These are phyloP conservation scores for Mycogona germanica DNA, from an alignment of 2,888 invertebrate genomes.

Conservation along the genomic window DNA sequence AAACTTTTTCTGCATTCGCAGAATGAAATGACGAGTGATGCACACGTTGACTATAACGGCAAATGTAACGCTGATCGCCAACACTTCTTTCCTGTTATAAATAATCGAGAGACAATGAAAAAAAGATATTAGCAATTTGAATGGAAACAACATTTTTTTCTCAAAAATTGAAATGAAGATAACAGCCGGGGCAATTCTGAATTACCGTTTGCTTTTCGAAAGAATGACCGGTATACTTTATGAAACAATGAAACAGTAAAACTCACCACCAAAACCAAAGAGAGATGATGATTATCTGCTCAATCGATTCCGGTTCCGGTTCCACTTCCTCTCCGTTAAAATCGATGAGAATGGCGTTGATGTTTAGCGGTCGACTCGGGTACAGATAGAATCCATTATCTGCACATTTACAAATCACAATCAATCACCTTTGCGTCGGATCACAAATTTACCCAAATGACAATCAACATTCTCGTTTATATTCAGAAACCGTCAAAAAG, in stretches of 20 bases:
- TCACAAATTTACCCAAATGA: too few species aligned
- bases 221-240: background rate
- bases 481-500: background rate
- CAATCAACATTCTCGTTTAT: background rate
- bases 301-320: background rate
- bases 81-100: conserved; percentile 54
- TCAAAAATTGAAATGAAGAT: too few species aligned
- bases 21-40: conserved; percentile 26
- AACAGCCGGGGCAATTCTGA: background rate
- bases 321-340: background rate
- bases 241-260: too few species aligned
- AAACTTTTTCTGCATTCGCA: background rate
- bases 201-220: background rate
- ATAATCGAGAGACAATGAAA: background rate
- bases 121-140: background rate
- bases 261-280: conserved; percentile 64
- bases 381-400: background rate
- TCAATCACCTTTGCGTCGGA: too few species aligned
- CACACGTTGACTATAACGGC: conserved; percentile 56
- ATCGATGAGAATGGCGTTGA: background rate
- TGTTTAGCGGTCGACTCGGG: too few species aligned
- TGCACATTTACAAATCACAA: too few species aligned
- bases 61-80: conserved; percentile 58
- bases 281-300: conserved; percentile 44
- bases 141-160: too few species aligned